phyloP scores from a whole-genome alignment of 2,888 invertebrate species.

The Nemotelus nigrinus region DNA sequence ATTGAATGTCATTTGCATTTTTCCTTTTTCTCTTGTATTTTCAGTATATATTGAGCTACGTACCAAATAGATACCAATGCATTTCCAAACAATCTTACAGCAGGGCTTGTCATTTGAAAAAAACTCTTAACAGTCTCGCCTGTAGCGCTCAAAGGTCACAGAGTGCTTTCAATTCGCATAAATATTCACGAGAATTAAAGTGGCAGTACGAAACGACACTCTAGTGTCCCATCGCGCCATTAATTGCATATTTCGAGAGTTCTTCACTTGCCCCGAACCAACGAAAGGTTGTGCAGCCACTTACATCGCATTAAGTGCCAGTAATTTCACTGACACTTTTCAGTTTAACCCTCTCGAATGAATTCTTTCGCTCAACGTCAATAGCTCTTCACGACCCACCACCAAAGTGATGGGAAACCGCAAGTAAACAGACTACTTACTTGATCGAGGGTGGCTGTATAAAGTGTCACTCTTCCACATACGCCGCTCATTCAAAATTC shows the following conservation, averaged over 20 bases:
- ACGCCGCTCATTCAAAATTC: constrained; percentile 51
- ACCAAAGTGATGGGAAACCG: neutral
- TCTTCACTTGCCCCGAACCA: constrained; percentile 6
- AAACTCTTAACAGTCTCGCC: too few species aligned
- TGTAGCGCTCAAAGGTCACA: too few species aligned
- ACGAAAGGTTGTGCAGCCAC: neutral
- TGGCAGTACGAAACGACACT: constrained; percentile 42
- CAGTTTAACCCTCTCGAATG: constrained; percentile 14
- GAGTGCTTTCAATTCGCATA: constrained; percentile 48
- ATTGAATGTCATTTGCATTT: too few species aligned
- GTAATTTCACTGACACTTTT: constrained; percentile 9
- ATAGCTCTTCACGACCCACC: constrained; percentile 31
- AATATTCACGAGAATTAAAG: constrained; percentile 54
- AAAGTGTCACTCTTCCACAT: constrained; percentile 51
- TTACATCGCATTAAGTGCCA: neutral
- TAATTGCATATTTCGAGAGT: constrained; percentile 47
- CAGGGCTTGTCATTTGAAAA: too few species aligned
- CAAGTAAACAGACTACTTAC: constrained; percentile 43
- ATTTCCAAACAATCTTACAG: too few species aligned
- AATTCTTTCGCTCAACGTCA: constrained; percentile 37
- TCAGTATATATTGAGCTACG: too few species aligned
- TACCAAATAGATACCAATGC: too few species aligned
- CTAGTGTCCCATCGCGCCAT: constrained; percentile 16
- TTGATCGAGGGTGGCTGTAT: constrained; percentile 47
- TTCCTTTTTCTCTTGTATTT: too few species aligned